Conservation (phyloP, 2,113 vertebrate species). For the Amphiprion percula region DNA sequence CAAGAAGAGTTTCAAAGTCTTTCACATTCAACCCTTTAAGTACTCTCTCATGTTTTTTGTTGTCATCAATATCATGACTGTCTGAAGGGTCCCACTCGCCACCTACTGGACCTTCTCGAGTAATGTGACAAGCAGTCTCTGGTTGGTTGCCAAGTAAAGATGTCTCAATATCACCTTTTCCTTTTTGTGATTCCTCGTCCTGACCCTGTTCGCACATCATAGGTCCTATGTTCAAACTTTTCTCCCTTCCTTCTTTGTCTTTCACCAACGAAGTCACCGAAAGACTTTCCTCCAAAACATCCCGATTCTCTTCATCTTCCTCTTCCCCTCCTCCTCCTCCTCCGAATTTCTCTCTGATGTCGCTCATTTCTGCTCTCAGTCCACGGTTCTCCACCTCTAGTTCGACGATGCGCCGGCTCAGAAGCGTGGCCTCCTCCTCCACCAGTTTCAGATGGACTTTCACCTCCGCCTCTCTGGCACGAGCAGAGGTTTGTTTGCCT, state of each 20-base stretch:
- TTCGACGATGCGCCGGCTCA: conserved; percentile 96
- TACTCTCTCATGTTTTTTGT: conserved; percentile 5
- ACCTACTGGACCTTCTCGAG: conserved; percentile 81
- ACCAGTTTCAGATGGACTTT: conserved; percentile 95
- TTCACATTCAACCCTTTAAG: conserved; percentile 78
- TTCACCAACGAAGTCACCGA: background rate
- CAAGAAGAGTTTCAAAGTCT: conserved; percentile 86
- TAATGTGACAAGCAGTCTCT: conserved; percentile 74
- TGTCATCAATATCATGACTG: conserved; percentile 64
- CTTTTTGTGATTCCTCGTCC: conserved; percentile 75
- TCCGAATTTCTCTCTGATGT: conserved; percentile 86
- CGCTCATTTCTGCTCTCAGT: conserved; percentile 93
- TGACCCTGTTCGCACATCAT: conserved; percentile 84
- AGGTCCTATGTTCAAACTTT: conserved; percentile 61
- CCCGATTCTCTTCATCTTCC: conserved; percentile 52
- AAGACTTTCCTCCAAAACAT: conserved; percentile 64
- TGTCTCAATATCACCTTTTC: conserved; percentile 74
- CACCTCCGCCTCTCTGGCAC: conserved; percentile 90
- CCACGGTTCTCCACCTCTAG: conserved; percentile 97
- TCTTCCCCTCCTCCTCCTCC: conserved; percentile 66
- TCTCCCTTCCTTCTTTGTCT: conserved; percentile 26
- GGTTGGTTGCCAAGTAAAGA: conserved; percentile 83
- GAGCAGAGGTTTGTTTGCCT: conserved; percentile 82
- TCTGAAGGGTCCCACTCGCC: conserved; percentile 76
- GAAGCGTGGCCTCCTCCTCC: conserved; percentile 96